Evolutionary conservation across 2,113 vertebrate species (phyloP), one percentile per base, ranked within the genome.

Genomic region (Prionailurus viverrinus): DNA sequence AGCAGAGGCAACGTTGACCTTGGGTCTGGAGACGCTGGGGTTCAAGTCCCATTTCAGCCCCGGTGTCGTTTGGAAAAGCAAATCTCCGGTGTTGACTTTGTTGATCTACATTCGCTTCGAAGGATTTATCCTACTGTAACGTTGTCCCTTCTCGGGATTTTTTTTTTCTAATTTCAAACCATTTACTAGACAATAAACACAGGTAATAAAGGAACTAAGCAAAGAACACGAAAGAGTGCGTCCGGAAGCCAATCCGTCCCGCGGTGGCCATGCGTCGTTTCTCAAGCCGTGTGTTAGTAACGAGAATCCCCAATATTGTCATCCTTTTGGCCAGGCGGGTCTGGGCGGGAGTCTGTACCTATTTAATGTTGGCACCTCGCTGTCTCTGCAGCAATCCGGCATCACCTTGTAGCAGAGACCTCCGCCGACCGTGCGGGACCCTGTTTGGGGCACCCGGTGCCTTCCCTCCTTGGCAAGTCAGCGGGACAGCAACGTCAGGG

Each of bases 191-290:
- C 79, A 65, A 74, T 19, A 53, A 1, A 29, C 3, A 4, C 23
- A 65, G 29, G 45, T 18, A 45, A 19, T 6, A 27, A 51, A 73
- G 61, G 12, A 41, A 41, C 11, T 13, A 89, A 31, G 33, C 66
- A 29, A 19, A n/a, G 53, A 63, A n/a, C 6, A 2, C 11, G 0
- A 1, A 25, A n/a, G 12, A 12, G 80, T 0, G 1, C 0, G 2
- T 31, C 21, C 31, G 39, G 69, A 12, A 48, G 33, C n/a, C 61
- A 36, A 15, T 25, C 78, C 0, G 8, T 51, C 33, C 21, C 33
- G 0, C 7, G 0, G 11, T 12, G 51, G 39, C 7, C 4, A 27
- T 0, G 5, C 23, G 61, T 7, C 12, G 3, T 33, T 16, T 41
- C 79, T 39, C 7, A 25, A 61, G 10, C 25, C 16, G 27, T 3